phyloP scores from a whole-genome alignment of 2,888 invertebrate species.

The Caenorhabditis afra region DNA sequence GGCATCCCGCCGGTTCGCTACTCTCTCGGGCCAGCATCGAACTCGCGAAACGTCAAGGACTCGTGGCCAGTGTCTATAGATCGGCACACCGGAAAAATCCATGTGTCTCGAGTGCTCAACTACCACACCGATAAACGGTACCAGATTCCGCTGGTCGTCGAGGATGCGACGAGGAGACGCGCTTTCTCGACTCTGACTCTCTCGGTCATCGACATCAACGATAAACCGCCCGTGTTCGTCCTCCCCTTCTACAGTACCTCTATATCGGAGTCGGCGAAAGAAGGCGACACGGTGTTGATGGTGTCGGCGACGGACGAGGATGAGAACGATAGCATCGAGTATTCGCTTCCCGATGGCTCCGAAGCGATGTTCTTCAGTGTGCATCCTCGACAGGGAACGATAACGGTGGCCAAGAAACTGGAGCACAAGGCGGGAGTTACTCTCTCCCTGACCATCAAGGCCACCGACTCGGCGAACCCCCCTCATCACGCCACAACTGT shows the following conservation, averaged over 20 bases:
- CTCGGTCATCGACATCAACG: conserved; percentile 87
- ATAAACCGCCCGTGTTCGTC: conserved; percentile 94
- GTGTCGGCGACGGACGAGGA: conserved; percentile 69
- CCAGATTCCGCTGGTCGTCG: conserved; percentile 70
- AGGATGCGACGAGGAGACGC: conserved; percentile 66
- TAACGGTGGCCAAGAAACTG: conserved; percentile 57
- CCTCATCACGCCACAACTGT: conserved; percentile 87
- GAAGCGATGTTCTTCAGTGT: conserved; percentile 54
- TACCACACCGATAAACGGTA: conserved; percentile 54
- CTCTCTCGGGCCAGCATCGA: conserved; percentile 82
- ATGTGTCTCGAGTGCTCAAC: conserved; percentile 64
- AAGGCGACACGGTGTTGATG: conserved; percentile 69
- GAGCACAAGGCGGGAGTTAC: conserved; percentile 85
- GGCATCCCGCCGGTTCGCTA: conserved; percentile 71
- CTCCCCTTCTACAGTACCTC: conserved; percentile 65
- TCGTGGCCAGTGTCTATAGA: conserved; percentile 74
- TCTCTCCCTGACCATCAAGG: conserved; percentile 92
- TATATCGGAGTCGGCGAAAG: conserved; percentile 61
- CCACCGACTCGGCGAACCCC: conserved; percentile 88
- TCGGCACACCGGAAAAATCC: conserved; percentile 66
- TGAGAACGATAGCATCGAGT: conserved; percentile 52
- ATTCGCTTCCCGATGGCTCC: conserved; percentile 51
- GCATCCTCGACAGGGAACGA: conserved; percentile 64
- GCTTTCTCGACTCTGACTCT: conserved; percentile 75
- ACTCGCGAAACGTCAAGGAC: conserved; percentile 86